These are phyloP conservation scores for Gymnocephalus cernua DNA, from an alignment of 2,113 vertebrate genomes.

Conservation along the genomic window DNA sequence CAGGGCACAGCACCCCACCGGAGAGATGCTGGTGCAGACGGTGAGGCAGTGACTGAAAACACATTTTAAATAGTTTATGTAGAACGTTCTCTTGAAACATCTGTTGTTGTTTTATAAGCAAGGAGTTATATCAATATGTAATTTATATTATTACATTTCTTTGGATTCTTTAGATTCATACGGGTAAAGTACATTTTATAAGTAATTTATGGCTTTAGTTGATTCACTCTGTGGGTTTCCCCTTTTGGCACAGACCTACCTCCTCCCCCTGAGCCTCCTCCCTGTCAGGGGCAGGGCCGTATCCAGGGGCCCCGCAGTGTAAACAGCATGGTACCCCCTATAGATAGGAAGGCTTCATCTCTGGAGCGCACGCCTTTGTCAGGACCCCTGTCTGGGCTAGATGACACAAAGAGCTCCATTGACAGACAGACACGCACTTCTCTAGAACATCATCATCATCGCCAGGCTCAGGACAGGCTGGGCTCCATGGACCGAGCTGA, in stretches of 20 bases:
- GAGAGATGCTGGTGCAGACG: conserved; percentile 92
- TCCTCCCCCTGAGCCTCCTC: conserved; percentile 98
- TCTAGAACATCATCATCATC: conserved; percentile 93
- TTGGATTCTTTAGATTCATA: background rate
- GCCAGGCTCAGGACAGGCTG: conserved; percentile 93
- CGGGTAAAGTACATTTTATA: background rate
- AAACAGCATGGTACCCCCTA: conserved; percentile 82
- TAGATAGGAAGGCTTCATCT: conserved; percentile 93
- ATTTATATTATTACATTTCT: background rate
- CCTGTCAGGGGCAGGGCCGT: conserved; percentile 91
- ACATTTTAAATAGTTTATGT: conserved; percentile 18
- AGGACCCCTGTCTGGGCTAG: conserved; percentile 84
- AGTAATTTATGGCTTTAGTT: background rate
- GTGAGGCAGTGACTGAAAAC: conserved; percentile 82
- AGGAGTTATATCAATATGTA: background rate
- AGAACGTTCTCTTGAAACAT: background rate
- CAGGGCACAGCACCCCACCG: conserved; percentile 90
- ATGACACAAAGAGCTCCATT: conserved; percentile 92
- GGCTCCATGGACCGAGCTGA: conserved; percentile 91
- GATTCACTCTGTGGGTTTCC: conserved; percentile 21
- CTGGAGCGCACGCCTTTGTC: conserved; percentile 92
- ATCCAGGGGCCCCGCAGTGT: conserved; percentile 87
- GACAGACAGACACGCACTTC: conserved; percentile 91
- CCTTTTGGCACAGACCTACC: conserved; percentile 90
- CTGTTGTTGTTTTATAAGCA: conserved; percentile 20